Conservation (phyloP, 2,888 invertebrate genomes). For the Mesorhabditis sp. region DNA sequence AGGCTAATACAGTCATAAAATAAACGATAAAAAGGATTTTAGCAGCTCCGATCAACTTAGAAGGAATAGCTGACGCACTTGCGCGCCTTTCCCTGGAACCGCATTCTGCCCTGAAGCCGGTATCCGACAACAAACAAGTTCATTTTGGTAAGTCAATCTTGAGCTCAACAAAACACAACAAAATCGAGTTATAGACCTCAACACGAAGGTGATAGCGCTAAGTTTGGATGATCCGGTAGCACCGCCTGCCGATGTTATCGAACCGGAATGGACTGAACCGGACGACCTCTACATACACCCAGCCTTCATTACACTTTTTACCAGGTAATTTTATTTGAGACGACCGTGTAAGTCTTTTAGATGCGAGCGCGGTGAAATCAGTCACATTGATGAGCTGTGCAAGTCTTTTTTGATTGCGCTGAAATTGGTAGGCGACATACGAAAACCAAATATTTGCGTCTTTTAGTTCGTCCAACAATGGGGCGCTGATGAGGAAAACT, state of each 20-base stretch:
- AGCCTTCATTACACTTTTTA: constrained; percentile 30
- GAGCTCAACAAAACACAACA: constrained; percentile 2
- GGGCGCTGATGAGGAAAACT: constrained; percentile 13
- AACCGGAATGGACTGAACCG: constrained; percentile 21
- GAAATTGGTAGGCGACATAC: not conserved
- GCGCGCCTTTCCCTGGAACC: not conserved
- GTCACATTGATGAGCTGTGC: constrained; percentile 38
- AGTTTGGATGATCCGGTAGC: constrained; percentile 14
- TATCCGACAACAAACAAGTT: constrained; percentile 11
- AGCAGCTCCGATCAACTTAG: too few relatives aligned
- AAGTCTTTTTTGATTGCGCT: constrained; percentile 35
- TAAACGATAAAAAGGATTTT: too few relatives aligned
- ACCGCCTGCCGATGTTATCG: constrained; percentile 9
- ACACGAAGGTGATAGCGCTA: not conserved
- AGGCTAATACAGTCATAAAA: too few relatives aligned
- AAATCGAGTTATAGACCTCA: constrained; percentile 3
- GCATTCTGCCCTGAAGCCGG: not conserved
- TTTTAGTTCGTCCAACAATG: constrained; percentile 26
- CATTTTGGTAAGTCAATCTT: constrained; percentile 13
- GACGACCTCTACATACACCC: constrained; percentile 29
- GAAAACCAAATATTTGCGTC: not conserved
- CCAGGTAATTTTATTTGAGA: constrained; percentile 6
- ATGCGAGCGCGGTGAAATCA: constrained; percentile 30
- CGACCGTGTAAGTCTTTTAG: not conserved
- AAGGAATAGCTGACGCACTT: too few relatives aligned